These are phyloP conservation scores for Aurelia sp. DNA, from an alignment of 30 jellyfish, hydroid and myxozoan genomes.

Conservation along the genomic window DNA sequence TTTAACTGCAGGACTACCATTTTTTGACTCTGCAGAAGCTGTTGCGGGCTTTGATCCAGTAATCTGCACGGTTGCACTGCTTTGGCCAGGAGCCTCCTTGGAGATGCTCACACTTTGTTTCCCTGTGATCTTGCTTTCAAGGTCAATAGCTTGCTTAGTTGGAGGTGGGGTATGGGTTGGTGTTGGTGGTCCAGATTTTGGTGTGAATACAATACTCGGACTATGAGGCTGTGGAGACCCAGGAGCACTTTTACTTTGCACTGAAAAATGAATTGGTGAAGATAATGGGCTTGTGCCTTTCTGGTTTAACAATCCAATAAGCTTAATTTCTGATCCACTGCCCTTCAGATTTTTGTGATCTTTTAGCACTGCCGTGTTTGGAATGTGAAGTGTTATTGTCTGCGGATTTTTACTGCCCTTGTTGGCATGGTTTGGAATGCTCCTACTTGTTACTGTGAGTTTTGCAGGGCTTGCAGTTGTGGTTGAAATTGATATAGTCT, in stretches of 20 bases:
- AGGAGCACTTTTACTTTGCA: constrained; percentile 73
- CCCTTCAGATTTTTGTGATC: constrained; percentile 38
- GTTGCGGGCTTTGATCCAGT: constrained; percentile 1
- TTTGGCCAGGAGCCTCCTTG: background rate
- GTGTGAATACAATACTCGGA: constrained; percentile 48
- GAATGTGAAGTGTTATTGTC: constrained; percentile 76
- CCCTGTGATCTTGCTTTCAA: background rate
- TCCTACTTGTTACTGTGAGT: constrained; percentile 61
- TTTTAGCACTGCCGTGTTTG: constrained; percentile 65
- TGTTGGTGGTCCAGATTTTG: constrained; percentile 57
- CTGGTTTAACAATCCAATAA: constrained; percentile 67
- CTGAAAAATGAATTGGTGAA: constrained; percentile 76
- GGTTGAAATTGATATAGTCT: constrained; percentile 4
- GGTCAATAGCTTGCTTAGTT: background rate
- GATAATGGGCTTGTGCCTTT: constrained; percentile 69
- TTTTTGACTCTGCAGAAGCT: constrained; percentile 13
- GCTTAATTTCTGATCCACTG: constrained; percentile 69
- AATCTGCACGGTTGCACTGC: background rate
- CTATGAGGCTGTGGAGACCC: constrained; percentile 75
- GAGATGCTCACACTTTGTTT: background rate
- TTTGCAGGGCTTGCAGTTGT: constrained; percentile 54
- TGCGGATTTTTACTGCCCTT: constrained; percentile 32
- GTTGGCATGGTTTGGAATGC: constrained; percentile 39
- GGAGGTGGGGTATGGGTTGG: constrained; percentile 5
- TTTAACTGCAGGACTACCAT: constrained; percentile 4